Percentiles rank a stretch among this genome's conserved stretches.
These are phyloP conservation scores for Sylvia borin DNA, from an alignment of 2,797 vertebrate species.

Conservation along the genomic window DNA sequence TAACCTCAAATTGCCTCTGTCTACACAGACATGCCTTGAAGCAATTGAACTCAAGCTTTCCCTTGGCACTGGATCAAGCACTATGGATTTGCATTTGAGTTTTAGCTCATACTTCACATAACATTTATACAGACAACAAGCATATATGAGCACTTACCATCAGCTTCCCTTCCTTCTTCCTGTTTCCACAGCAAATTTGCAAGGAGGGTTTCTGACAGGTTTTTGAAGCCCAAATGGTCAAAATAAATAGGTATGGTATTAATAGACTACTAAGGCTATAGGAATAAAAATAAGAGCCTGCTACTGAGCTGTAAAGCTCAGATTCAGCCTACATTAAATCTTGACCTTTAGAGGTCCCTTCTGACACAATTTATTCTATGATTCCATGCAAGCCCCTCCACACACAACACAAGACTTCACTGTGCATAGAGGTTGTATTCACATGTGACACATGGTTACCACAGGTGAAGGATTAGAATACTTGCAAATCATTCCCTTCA, in stretches of 20 bases:
- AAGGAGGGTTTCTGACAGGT: not conserved
- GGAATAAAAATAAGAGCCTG: not conserved
- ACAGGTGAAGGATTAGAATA: not conserved
- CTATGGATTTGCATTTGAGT: conserved; percentile 36
- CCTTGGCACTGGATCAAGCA: conserved; percentile 41
- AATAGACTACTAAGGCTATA: not conserved
- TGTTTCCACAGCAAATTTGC: not conserved
- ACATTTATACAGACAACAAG: not conserved
- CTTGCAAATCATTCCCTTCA: not conserved
- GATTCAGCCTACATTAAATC: not conserved
- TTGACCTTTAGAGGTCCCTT: not conserved
- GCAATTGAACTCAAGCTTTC: not conserved
- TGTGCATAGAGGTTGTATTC: not conserved
- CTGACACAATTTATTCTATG: not conserved
- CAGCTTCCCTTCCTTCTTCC: not conserved
- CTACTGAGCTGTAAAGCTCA: not conserved
- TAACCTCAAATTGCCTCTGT: conserved; percentile 54
- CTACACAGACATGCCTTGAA: conserved; percentile 24
- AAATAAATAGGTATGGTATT: not conserved
- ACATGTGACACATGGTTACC: not conserved
- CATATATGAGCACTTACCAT: not conserved
- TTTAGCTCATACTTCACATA: conserved; percentile 1
- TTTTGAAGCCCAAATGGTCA: not conserved
- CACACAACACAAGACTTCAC: not conserved
- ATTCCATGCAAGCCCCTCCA: not conserved